phyloP scores from a whole-genome alignment of 2,113 vertebrate species.

The Notechis scutatus region DNA sequence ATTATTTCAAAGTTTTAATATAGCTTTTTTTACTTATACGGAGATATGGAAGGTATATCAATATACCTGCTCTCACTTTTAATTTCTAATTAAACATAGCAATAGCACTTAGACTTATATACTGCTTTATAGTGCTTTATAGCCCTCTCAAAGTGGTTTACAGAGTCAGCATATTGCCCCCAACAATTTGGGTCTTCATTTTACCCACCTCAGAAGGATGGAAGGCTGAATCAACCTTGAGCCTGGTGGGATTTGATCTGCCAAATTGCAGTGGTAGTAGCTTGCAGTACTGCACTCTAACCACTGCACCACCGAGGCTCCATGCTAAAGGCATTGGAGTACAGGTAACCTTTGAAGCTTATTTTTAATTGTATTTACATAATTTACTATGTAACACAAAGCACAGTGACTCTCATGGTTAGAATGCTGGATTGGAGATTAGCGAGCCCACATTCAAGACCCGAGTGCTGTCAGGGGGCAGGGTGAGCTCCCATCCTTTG shows the following conservation, averaged over 20 bases:
- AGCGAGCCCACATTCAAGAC: neutral
- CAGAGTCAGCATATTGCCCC: too few relatives aligned
- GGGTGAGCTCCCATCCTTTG: neutral
- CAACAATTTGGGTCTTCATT: too few relatives aligned
- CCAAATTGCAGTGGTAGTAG: too few relatives aligned
- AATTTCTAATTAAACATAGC: neutral
- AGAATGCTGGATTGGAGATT: neutral
- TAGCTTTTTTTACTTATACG: neutral
- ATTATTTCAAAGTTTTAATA: neutral
- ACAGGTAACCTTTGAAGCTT: neutral
- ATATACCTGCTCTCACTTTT: too few relatives aligned
- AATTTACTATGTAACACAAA: neutral
- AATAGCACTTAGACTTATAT: too few relatives aligned
- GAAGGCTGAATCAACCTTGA: too few relatives aligned
- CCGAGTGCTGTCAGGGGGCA: neutral
- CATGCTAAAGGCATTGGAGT: neutral
- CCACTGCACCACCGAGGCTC: too few relatives aligned
- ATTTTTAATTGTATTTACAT: neutral
- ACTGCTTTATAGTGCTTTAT: too few relatives aligned
- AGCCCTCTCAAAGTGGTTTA: too few relatives aligned
- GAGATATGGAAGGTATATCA: neutral
- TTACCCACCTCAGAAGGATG: too few relatives aligned
- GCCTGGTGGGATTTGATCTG: too few relatives aligned
- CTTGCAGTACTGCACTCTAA: too few relatives aligned
- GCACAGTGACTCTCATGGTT: neutral